Evolutionary conservation across 2,888 invertebrate genomes (phyloP), one percentile per base, ranked within the genome.

Genomic region (Allophyes oxyacanthae): DNA sequence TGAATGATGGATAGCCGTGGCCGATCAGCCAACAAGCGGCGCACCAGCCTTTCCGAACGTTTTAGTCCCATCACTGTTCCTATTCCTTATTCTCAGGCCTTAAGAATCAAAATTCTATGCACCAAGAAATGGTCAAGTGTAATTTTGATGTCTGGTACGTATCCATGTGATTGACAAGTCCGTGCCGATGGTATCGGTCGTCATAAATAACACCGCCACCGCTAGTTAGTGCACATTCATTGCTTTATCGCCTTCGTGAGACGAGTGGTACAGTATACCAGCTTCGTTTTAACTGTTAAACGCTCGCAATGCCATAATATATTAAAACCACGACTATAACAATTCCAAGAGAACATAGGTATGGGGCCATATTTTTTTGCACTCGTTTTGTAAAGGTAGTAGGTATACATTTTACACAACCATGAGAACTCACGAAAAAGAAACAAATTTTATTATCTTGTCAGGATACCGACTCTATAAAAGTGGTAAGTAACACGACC

Each of bases 221-320:
- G 84, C 90, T 93, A 89, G 93, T 93, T 92, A 92, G 90, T 85
- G 85, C 85, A 89, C 87, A 92, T 93, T 92, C 92, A 93, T 84
- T 80, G 83, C 82, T 83, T 72, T 85, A 84, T 83, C 78, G 77
- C 75, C 73, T 74, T 75, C 69, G 80, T 75, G 75, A 76, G 62
- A 57, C 67, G 63, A 63, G 62, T 58, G 50, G 33, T 68, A 67
- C 60, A 64, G 57, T 72, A 64, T 57, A 70, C 63, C 70, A 69
- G 55, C 28, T 45, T 15, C 25, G 40, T 49, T 62, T 44, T 30
- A 58, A 74, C 52, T 64, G 64, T 66, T 74, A 68, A n/a, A 62
- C 64, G 57, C 33, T 58, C 36, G 14, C 60, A 58, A 54, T 66
- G 40, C 50, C 43, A 59, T 64, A 53, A 56, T 44, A 52, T 57